phyloP scores from a whole-genome alignment of 2,888 invertebrate genomes.

The Epirrhoe alternata region DNA sequence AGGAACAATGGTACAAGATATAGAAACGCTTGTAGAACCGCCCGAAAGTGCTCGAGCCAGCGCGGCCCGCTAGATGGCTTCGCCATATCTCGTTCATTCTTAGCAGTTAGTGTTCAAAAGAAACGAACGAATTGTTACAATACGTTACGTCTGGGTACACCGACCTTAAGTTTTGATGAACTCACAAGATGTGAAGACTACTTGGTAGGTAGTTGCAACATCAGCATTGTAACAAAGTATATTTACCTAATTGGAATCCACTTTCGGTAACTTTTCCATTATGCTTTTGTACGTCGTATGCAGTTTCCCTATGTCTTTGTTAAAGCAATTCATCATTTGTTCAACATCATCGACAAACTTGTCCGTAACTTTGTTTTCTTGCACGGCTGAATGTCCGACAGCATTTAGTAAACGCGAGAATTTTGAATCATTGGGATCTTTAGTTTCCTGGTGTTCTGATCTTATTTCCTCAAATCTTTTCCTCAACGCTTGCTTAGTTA shows the following conservation, averaged over 20 bases:
- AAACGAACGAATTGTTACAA: too few relatives aligned
- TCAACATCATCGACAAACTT: constrained; percentile 56
- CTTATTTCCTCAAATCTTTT: constrained; percentile 15
- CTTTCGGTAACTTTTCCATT: constrained; percentile 50
- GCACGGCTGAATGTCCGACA: constrained; percentile 28
- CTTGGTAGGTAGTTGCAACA: too few relatives aligned
- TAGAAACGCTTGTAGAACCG: too few relatives aligned
- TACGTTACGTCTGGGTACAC: too few relatives aligned
- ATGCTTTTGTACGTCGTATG: constrained; percentile 43
- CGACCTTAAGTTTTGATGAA: too few relatives aligned
- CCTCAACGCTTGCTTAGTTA: constrained; percentile 13
- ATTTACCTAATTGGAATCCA: constrained; percentile 15
- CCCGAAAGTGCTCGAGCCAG: too few relatives aligned
- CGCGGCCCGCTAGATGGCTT: too few relatives aligned
- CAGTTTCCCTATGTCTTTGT: constrained; percentile 49
- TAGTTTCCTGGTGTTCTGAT: constrained; percentile 1
- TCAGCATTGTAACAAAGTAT: too few relatives aligned
- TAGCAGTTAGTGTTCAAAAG: too few relatives aligned
- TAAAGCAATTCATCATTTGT: constrained; percentile 50
- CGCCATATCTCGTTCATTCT: too few relatives aligned
- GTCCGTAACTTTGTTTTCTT: constrained; percentile 50
- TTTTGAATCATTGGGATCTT: constrained; percentile 9
- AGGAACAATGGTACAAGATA: too few relatives aligned
- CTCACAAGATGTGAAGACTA: too few relatives aligned
- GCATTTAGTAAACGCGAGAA: constrained; percentile 23